These are phyloP conservation scores for Muricea muricata DNA, from an alignment of 92 coral and sea anemone species.

Conservation along the genomic window DNA sequence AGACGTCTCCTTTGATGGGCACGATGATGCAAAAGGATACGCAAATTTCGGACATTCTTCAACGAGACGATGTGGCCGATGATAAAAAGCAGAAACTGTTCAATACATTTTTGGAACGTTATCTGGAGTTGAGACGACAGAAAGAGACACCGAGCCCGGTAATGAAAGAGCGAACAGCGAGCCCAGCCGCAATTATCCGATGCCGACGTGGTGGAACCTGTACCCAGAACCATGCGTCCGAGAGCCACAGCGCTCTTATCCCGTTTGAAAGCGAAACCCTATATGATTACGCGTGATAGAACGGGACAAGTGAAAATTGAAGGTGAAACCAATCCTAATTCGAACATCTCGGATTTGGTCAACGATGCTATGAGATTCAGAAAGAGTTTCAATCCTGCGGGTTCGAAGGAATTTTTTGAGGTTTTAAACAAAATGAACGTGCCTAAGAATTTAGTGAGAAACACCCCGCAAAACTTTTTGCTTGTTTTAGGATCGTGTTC, in stretches of 20 bases:
- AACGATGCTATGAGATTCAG: slow-evolving; percentile 34
- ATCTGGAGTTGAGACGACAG: slow-evolving; percentile 37
- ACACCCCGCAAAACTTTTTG: too few relatives aligned
- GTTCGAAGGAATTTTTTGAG: slow-evolving; percentile 11
- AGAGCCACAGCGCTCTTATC: slow-evolving; percentile 19
- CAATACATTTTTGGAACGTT: slow-evolving; percentile 33
- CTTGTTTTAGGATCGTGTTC: too few relatives aligned
- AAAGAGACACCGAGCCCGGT: slow-evolving; percentile 3
- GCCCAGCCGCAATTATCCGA: background rate
- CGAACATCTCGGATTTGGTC: slow-evolving; percentile 18
- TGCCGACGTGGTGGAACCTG: background rate
- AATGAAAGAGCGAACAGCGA: background rate
- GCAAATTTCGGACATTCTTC: slow-evolving; percentile 15
- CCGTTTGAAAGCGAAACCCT: slow-evolving; percentile 3
- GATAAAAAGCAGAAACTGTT: slow-evolving; percentile 33
- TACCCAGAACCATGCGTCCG: slow-evolving; percentile 15
- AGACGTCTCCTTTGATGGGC: slow-evolving; percentile 7
- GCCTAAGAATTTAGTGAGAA: background rate
- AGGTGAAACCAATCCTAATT: background rate
- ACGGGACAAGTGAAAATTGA: background rate
- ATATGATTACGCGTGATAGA: slow-evolving; percentile 13
- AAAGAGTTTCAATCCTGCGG: slow-evolving; percentile 23
- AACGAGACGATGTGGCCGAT: background rate
- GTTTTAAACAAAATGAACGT: slow-evolving; percentile 15
- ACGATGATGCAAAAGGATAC: slow-evolving; percentile 11